Conservation (phyloP, 2,888 invertebrate species). For the Timandra comae region DNA sequence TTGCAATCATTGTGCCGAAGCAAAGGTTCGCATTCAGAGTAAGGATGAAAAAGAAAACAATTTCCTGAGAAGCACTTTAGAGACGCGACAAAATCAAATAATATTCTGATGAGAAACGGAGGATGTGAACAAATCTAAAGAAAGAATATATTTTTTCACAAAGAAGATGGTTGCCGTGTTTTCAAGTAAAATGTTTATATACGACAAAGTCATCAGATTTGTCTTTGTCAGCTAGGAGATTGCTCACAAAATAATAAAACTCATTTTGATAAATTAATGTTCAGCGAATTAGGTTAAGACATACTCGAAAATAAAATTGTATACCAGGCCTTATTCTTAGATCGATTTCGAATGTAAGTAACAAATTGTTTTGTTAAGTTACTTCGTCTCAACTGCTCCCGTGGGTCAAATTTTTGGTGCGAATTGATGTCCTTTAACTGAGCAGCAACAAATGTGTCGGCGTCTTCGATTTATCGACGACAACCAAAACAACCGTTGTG, state of each 20-base stretch:
- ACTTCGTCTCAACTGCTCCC: constrained; percentile 29
- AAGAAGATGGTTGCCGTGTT: constrained; percentile 3
- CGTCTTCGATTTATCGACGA: constrained; percentile 33
- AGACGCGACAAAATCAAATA: constrained; percentile 43
- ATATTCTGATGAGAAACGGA: constrained; percentile 43
- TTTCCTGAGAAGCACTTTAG: constrained; percentile 33
- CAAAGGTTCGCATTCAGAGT: constrained; percentile 30
- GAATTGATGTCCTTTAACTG: constrained; percentile 27
- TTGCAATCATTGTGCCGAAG: constrained; percentile 24
- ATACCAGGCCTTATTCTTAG: too few relatives aligned
- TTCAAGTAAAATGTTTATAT: too few relatives aligned
- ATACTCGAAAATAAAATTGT: too few relatives aligned
- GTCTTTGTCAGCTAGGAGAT: too few relatives aligned
- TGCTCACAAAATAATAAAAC: too few relatives aligned
- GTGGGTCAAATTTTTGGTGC: constrained; percentile 28
- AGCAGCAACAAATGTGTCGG: constrained; percentile 26
- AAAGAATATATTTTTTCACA: constrained; percentile 21
- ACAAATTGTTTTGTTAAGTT: constrained; percentile 24
- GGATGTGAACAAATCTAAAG: constrained; percentile 40
- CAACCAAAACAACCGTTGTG: constrained; percentile 18
- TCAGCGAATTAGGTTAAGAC: too few relatives aligned
- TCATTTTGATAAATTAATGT: too few relatives aligned
- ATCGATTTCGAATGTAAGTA: constrained; percentile 4
- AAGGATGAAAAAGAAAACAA: constrained; percentile 39
- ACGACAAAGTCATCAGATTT: too few relatives aligned